Percentiles rank a stretch among this genome's conserved stretches.
phyloP scores from a whole-genome alignment of 92 coral and sea anemone genomes.

The Zoanthus sansibaricus region DNA sequence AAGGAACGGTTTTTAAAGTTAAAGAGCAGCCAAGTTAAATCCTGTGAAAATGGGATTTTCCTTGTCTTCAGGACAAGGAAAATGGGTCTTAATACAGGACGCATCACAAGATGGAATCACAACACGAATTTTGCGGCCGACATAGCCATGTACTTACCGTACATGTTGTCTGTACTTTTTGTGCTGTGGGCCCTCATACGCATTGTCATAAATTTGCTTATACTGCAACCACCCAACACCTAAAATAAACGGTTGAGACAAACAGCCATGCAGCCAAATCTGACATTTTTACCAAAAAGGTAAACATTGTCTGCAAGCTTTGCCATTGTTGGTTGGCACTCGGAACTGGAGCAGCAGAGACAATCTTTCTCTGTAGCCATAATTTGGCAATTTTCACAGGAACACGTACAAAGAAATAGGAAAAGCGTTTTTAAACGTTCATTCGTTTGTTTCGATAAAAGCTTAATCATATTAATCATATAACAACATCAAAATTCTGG shows the following conservation, averaged over 20 bases:
- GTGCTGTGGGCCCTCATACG: slow-evolving; percentile 16
- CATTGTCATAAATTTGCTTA: slow-evolving; percentile 1
- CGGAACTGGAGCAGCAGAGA: not conserved
- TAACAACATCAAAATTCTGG: not conserved
- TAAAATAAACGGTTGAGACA: not conserved
- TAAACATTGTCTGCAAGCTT: not conserved
- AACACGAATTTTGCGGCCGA: slow-evolving; percentile 19
- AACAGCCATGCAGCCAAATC: not conserved
- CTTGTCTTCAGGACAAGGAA: slow-evolving; percentile 6
- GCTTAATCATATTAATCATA: not conserved
- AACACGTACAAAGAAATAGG: not conserved
- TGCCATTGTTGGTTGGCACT: not conserved
- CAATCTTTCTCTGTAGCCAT: not conserved
- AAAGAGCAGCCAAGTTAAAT: not conserved
- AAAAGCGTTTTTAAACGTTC: not conserved
- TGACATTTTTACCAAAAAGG: not conserved
- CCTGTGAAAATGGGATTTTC: not conserved
- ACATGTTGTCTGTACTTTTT: slow-evolving; percentile 12
- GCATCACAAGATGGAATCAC: slow-evolving; percentile 29
- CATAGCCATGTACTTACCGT: slow-evolving; percentile 23
- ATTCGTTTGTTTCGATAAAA: not conserved
- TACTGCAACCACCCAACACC: slow-evolving; percentile 7
- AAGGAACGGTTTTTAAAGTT: not conserved
- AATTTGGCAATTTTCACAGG: not conserved
- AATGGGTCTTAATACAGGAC: slow-evolving; percentile 5